Evolutionary conservation across 2,888 invertebrate species (phyloP).

Genomic region (Malacosoma neustria): DNA sequence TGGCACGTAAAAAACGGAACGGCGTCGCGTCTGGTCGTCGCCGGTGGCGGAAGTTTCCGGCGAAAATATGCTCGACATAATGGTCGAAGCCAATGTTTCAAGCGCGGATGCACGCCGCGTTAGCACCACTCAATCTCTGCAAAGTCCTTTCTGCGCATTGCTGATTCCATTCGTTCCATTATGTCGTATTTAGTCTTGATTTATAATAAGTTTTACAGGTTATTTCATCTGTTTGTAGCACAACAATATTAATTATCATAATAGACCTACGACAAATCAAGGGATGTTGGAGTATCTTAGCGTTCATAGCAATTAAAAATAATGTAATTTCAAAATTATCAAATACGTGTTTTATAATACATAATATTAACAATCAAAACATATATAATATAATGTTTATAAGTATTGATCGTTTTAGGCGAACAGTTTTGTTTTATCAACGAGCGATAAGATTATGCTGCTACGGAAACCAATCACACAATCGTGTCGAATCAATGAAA

Average conservation of each 20-base stretch:
- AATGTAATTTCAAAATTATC: slow-evolving; percentile 10
- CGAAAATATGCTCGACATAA: slow-evolving; percentile 56
- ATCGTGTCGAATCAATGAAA: slow-evolving; percentile 29
- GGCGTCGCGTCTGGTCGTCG: slow-evolving; percentile 74
- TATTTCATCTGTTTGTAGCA: slow-evolving; percentile 31
- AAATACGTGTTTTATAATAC: too few relatives aligned
- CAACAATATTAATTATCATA: slow-evolving; percentile 4
- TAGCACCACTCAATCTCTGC: slow-evolving; percentile 41
- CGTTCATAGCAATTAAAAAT: background rate
- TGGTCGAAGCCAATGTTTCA: slow-evolving; percentile 16
- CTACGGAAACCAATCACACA: slow-evolving; percentile 36
- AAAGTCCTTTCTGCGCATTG: slow-evolving; percentile 42
- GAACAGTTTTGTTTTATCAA: slow-evolving; percentile 51
- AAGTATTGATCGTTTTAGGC: slow-evolving; percentile 43
- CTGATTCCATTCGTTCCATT: slow-evolving; percentile 52
- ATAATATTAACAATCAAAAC: background rate
- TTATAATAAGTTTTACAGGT: slow-evolving; percentile 43
- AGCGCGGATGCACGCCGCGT: slow-evolving; percentile 52
- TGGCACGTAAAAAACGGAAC: slow-evolving; percentile 85
- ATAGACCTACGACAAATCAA: background rate
- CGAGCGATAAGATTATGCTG: slow-evolving; percentile 54
- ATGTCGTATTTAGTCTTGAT: slow-evolving; percentile 33
- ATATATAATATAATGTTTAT: slow-evolving; percentile 14
- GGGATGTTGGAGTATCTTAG: slow-evolving; percentile 33
- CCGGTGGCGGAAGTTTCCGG: slow-evolving; percentile 42